Percentiles rank a stretch among this genome's conserved stretches.
Conservation (phyloP, 2,113 vertebrate genomes). For the Mesocricetus auratus region DNA sequence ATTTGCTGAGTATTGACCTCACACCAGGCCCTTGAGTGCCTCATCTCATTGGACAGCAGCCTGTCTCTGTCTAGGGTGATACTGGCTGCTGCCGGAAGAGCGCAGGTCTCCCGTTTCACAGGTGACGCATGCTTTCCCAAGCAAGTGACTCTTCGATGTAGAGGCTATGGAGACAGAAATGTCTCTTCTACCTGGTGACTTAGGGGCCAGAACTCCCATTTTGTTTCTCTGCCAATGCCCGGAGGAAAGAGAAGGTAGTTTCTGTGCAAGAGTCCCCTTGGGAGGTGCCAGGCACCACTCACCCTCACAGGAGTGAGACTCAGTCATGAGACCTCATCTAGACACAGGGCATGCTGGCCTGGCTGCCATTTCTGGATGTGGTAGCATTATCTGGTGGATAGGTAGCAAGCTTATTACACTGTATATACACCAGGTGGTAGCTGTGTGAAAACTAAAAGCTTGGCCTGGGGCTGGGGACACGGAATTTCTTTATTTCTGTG, state of each 20-base stretch:
- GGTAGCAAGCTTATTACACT: not conserved
- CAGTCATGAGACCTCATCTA: not conserved
- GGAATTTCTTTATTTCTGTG: not conserved
- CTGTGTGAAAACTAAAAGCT: not conserved
- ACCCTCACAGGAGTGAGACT: not conserved
- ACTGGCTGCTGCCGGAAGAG: not conserved
- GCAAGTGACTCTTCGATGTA: not conserved
- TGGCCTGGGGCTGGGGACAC: not conserved
- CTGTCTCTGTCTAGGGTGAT: not conserved
- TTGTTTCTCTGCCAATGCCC: not conserved
- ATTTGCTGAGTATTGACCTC: no score
- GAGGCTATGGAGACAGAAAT: no score
- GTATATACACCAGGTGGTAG: not conserved
- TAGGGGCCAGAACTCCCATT: not conserved
- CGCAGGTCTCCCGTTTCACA: not conserved
- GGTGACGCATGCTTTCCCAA: not conserved
- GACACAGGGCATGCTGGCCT: not conserved
- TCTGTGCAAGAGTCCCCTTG: not conserved
- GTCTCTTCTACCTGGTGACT: not conserved
- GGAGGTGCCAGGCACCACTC: not conserved
- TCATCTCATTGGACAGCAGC: not conserved
- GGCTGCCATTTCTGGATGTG: not conserved
- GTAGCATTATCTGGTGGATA: not conserved
- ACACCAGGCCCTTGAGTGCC: not conserved
- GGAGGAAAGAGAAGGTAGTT: not conserved